phyloP scores from a whole-genome alignment of 2,888 invertebrate species.

The Petrophora chlorosata region DNA sequence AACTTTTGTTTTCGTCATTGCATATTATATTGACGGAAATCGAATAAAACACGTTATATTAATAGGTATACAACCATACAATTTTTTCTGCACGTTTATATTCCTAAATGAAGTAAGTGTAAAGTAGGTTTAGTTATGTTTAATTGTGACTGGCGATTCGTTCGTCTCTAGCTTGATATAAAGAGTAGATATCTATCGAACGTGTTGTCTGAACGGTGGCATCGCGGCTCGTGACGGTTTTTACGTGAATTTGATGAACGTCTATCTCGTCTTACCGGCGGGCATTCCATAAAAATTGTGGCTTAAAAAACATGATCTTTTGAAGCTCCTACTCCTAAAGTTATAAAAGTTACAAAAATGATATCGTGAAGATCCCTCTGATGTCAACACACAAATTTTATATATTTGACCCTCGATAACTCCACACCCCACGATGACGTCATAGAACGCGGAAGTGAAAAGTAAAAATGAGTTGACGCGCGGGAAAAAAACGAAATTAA shows the following conservation, averaged over 20 bases:
- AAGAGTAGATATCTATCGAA: not conserved
- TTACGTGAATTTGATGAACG: not conserved
- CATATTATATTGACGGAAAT: conserved; percentile 11
- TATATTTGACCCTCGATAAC: too few relatives aligned
- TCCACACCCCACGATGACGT: too few relatives aligned
- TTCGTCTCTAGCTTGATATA: conserved; percentile 10
- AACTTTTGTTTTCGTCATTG: conserved; percentile 10
- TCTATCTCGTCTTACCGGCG: too few relatives aligned
- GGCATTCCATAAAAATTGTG: too few relatives aligned
- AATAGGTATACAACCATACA: conserved; percentile 25
- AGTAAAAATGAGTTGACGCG: too few relatives aligned
- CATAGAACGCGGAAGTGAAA: too few relatives aligned
- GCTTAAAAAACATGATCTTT: too few relatives aligned
- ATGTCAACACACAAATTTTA: too few relatives aligned
- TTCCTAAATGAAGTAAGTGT: conserved; percentile 70
- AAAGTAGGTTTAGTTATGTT: conserved; percentile 61
- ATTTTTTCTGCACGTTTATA: conserved; percentile 40
- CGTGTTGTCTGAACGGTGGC: not conserved
- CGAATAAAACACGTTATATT: conserved; percentile 24
- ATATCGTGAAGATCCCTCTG: too few relatives aligned
- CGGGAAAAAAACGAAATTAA: too few relatives aligned
- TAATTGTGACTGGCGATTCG: conserved; percentile 30
- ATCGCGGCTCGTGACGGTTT: not conserved
- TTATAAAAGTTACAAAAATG: too few relatives aligned
- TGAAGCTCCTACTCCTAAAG: too few relatives aligned